phyloP scores from a whole-genome alignment of 1,140 invertebrate genomes.

The Fopius arisanus region DNA sequence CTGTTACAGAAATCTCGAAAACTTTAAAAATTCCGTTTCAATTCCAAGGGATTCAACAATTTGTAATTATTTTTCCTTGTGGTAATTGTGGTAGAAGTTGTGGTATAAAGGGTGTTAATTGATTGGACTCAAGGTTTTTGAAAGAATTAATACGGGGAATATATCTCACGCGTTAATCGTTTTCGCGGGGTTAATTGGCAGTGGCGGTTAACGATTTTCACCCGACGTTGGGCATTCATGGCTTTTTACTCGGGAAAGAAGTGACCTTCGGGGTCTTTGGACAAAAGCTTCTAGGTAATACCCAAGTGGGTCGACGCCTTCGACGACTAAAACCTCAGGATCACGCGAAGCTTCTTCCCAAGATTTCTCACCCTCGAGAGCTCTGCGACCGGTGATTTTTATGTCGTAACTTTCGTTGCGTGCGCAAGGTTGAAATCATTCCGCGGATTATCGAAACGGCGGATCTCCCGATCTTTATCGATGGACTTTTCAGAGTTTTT shows the following conservation, averaged over 20 bases:
- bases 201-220: not conserved
- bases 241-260: not conserved
- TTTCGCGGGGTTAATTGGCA: not conserved
- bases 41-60: too few species aligned
- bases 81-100: too few species aligned
- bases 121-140: not conserved
- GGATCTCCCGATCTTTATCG: not conserved
- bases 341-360: conserved; percentile 2
- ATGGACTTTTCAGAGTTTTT: not conserved
- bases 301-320: not conserved
- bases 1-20: too few species aligned
- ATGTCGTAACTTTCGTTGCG: not conserved
- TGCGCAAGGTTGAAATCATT: not conserved
- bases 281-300: not conserved
- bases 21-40: too few species aligned
- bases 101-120: too few species aligned
- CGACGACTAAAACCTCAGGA: not conserved
- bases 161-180: conserved; percentile 10
- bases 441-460: not conserved
- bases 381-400: not conserved
- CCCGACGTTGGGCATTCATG: not conserved
- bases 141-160: not conserved
- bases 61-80: too few species aligned
- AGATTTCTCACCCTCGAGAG: too few species aligned
- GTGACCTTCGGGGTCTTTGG: not conserved